These are phyloP conservation scores for Lucilia cuprina DNA, from an alignment of 1,140 invertebrate species.

Conservation along the genomic window DNA sequence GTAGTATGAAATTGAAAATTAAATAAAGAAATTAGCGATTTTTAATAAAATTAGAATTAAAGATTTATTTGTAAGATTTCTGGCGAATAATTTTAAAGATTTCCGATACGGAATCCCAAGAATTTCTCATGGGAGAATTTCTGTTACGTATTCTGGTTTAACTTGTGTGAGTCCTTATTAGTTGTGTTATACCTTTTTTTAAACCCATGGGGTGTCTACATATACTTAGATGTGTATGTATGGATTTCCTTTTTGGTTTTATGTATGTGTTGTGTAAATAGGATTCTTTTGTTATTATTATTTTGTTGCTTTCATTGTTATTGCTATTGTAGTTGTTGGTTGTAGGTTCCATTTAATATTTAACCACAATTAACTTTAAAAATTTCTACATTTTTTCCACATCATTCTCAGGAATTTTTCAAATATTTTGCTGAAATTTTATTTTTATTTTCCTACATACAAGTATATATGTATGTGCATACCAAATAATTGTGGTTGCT, in stretches of 20 bases:
- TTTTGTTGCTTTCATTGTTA: not conserved
- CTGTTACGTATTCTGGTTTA: not conserved
- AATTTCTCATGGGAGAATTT: not conserved
- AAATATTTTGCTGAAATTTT: not conserved
- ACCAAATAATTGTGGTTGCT: not conserved
- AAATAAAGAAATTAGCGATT: no score
- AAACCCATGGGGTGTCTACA: not conserved
- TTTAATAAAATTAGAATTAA: no score
- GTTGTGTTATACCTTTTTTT: not conserved
- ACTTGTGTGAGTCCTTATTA: not conserved
- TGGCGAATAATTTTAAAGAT: no score
- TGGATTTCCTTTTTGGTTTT: not conserved
- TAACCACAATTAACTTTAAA: slow-evolving; percentile 31
- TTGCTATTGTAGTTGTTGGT: not conserved
- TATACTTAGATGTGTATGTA: not conserved
- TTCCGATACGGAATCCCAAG: no score
- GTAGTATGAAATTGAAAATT: no score
- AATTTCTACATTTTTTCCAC: not conserved
- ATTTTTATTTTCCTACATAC: not conserved
- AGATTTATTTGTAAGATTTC: no score
- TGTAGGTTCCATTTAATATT: slow-evolving; percentile 18
- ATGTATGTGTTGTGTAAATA: not conserved
- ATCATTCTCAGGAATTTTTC: not conserved
- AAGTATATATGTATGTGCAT: not conserved
- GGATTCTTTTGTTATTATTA: not conserved